Base-by-base conservation (phyloP, 2,113 vertebrate species). In the Orientallactaga bullata region DNA sequence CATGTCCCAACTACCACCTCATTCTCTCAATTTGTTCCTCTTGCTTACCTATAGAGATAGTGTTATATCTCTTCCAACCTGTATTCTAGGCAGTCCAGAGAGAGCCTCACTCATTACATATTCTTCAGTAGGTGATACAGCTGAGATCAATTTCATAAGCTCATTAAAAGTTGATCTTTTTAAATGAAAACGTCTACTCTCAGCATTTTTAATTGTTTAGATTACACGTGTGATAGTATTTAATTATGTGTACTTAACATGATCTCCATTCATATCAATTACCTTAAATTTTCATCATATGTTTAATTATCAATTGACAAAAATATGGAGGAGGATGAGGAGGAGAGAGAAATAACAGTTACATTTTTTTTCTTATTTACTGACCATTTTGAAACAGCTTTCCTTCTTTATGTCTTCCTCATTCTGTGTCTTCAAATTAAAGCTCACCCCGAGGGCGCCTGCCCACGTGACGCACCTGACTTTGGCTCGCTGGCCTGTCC, bases 121-220 rank as follows among this genome's bases (percentile, higher is more conserved):
- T 90, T 60, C 71, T 88, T 95, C 88, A 12, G 68, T 76, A 32
- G 35, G 39, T 82, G 73, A 72, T 65, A 81, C n/a, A 16, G 35
- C 15, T 85, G 58, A 37, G n/a, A 26, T 93, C 86, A 95, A 68
- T 93, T 90, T 95, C 39, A 80, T 86, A 51, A 72, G n/a, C 30
- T 86, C 13, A 87, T 37, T 18, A 39, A 68, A 83, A 91, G 66
- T 3, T 65, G 35, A 55, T 20, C 35, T 66, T 94, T 16, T 89
- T 61, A 39, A 88, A 61, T 82, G 12, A 91, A 95, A 89, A 1
- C 5, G 20, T 82, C 26, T 24, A 68, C 39, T n/a, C 21, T 69
- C 66, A 89, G 42, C 24, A 72, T 35, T 42, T 47, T 61, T 58
- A 55, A 55, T 15, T 12, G n/a, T 82, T 84, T 85, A 71, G 17